Base-by-base conservation (phyloP, 2,113 vertebrate genomes). In the Phrynosoma platyrhinos region DNA sequence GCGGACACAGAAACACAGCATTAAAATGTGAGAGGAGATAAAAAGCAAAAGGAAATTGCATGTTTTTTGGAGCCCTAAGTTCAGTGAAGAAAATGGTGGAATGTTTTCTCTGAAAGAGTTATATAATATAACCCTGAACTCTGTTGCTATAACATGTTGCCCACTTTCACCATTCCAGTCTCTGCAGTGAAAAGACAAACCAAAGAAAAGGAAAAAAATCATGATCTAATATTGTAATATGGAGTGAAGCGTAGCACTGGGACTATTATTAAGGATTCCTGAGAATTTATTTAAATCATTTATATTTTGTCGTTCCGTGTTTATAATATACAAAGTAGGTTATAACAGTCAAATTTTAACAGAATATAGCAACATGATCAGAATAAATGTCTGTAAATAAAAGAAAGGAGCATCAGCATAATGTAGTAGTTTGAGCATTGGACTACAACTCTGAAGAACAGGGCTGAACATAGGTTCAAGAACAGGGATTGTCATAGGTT, bases 11-110 rank as follows among this genome's bases (percentile, higher is more conserved):
- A 82, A 5, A 84, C 0, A 83, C 9, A 79, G 0, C 79, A 0
- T 52, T 62, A 77, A 92, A 72, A 14, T 82, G 18, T 32, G 82
- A 58, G 23, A 79, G 3, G 64, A 86, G 40, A n/a, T 14, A 21
- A 69, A 52, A 78, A 27, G 58, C 40, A 86, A 18, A 36, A 83
- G 47, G 27, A 23, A 68, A 2, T 2, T 78, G 23, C 42, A 53
- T 14, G 23, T 53, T 88, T 82, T 47, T 8, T 82, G 55, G 20
- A 42, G 9, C 25, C 12, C 25, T 13, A 40, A 62, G 21, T 2
- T 75, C 14, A 76, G 2, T 66, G 30, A 77, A 32, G 20, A 47
- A 64, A 88, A 42, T 53, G 23, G 58, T 40, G 25, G 53, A 58
- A 75, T 76, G 21, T 42, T 85, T 62, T 81, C 18, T 16, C n/a